Evolutionary conservation across 2,113 vertebrate species (phyloP).

Genomic region (Malurus alboscapulatus): DNA sequence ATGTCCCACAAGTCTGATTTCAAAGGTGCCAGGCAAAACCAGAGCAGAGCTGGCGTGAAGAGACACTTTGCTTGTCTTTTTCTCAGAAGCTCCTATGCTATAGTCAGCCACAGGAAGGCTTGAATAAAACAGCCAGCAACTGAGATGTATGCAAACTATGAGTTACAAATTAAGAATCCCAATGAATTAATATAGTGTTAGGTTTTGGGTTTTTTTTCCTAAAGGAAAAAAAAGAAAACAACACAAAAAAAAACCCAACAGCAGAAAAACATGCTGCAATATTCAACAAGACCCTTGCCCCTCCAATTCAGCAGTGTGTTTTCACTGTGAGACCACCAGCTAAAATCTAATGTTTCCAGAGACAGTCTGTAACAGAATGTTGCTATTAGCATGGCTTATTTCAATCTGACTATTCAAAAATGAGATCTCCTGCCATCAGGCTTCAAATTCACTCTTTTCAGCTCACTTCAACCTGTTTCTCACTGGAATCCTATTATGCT

Average conservation of each 20-base stretch:
- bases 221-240: background rate
- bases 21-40: background rate
- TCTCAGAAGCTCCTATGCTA: background rate
- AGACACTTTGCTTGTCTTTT: background rate
- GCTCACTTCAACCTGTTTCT: slow-evolving; percentile 26
- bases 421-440: background rate
- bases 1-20: background rate
- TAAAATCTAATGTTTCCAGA: background rate
- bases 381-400: background rate
- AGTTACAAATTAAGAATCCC: background rate
- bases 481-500: slow-evolving; percentile 41
- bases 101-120: background rate
- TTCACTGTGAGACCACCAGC: background rate
- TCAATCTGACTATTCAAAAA: background rate
- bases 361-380: background rate
- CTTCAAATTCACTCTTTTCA: slow-evolving; percentile 4
- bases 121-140: background rate
- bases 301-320: background rate
- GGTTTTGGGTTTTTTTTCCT: background rate
- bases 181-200: background rate
- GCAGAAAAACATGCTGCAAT: background rate
- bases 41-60: background rate
- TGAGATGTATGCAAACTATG: background rate
- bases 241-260: background rate
- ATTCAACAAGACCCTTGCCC: fast-evolving